phyloP scores from a whole-genome alignment of 2,113 vertebrate species.

The Ageneiosus marmoratus region DNA sequence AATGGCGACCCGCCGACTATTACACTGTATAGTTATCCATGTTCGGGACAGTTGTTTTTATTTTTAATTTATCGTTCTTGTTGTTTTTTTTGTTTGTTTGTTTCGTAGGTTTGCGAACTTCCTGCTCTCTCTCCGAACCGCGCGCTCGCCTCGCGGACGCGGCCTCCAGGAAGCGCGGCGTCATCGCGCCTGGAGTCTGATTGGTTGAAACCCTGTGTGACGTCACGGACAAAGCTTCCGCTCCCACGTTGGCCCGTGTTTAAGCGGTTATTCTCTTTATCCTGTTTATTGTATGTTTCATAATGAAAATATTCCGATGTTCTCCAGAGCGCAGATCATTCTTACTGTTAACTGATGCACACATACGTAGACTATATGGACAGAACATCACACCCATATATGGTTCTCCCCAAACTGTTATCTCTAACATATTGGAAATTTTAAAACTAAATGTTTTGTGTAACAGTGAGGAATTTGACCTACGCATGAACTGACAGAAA shows the following conservation, averaged over 20 bases:
- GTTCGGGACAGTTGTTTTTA: neutral
- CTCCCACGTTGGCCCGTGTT: neutral
- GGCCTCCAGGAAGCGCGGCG: constrained; percentile 25
- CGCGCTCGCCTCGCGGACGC: constrained; percentile 15
- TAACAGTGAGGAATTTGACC: too few relatives aligned
- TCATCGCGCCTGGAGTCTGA: neutral
- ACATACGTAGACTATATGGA: too few relatives aligned
- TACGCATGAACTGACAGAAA: too few relatives aligned
- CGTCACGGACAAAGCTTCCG: neutral
- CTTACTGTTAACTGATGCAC: too few relatives aligned
- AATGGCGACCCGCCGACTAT: neutral
- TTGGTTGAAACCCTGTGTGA: constrained; percentile 17
- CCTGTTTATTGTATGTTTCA: too few relatives aligned
- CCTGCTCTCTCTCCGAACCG: constrained; percentile 34
- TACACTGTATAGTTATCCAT: constrained; percentile 5
- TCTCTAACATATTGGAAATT: too few relatives aligned
- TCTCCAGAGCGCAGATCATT: too few relatives aligned
- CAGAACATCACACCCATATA: too few relatives aligned
- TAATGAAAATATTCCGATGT: too few relatives aligned
- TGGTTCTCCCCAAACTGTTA: too few relatives aligned
- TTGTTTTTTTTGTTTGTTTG: constrained; percentile 27
- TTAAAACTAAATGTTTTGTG: too few relatives aligned
- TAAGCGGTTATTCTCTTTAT: too few relatives aligned
- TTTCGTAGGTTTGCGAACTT: constrained; percentile 27
- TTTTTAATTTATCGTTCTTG: constrained; percentile 17